phyloP scores from a whole-genome alignment of 2,888 invertebrate species.

The Harpagoxenus sublaevis region DNA sequence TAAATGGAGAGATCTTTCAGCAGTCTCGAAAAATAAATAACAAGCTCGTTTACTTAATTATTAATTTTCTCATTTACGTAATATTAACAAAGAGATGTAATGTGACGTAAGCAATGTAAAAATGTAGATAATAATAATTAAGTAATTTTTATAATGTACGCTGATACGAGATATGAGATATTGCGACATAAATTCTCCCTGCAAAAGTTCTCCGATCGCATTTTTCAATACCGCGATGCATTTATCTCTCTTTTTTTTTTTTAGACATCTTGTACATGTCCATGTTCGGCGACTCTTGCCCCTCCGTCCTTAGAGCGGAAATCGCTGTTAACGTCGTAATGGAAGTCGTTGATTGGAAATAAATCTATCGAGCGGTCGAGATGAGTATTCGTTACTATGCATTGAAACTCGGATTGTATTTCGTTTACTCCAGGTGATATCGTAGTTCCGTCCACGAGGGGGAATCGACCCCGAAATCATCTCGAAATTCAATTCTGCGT shows the following conservation, averaged over 20 bases:
- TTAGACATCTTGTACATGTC: background rate
- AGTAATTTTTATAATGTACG: background rate
- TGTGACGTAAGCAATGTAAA: background rate
- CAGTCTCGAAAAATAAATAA: background rate
- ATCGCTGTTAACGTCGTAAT: conserved; percentile 44
- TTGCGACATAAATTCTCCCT: background rate
- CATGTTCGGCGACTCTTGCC: conserved; percentile 10
- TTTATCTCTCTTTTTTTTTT: background rate
- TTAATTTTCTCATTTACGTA: background rate
- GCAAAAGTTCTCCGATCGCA: background rate
- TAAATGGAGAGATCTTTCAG: conserved; percentile 8
- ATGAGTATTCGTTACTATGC: conserved; percentile 58
- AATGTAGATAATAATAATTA: background rate
- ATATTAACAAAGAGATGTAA: too few relatives aligned
- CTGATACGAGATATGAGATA: background rate
- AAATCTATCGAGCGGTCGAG: conserved; percentile 51
- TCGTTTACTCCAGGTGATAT: conserved; percentile 56
- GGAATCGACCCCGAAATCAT: conserved; percentile 52
- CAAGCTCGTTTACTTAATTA: conserved; percentile 12
- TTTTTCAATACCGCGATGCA: background rate
- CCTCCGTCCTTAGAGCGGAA: conserved; percentile 31
- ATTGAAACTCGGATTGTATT: conserved; percentile 54
- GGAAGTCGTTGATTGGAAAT: conserved; percentile 56
- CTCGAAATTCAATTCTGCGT: conserved; percentile 46
- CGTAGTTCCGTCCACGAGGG: conserved; percentile 32